Conservation (phyloP, 2,797 vertebrate species). For the Tokudaia tokunoshimensis region DNA sequence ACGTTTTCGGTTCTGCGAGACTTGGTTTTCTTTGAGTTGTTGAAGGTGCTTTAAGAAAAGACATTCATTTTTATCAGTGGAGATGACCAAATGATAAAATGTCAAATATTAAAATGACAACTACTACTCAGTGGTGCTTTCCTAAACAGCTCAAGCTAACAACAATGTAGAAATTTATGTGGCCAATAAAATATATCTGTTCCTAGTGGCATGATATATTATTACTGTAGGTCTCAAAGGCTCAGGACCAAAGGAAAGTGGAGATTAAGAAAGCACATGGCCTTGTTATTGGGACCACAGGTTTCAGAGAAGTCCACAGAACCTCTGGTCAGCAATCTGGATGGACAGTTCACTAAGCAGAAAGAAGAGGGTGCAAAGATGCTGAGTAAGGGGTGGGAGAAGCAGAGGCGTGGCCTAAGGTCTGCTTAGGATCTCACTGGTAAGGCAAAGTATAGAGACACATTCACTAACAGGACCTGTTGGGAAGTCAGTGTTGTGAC, state of each 20-base stretch:
- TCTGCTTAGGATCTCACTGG: background rate
- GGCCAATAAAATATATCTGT: constrained; percentile 37
- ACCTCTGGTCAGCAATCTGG: background rate
- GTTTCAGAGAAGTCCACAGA: background rate
- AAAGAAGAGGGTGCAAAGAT: background rate
- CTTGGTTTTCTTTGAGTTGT: background rate
- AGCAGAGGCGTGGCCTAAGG: background rate
- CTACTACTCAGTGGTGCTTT: background rate
- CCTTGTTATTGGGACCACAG: background rate
- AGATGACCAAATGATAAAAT: constrained; percentile 45
- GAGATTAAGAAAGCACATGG: background rate
- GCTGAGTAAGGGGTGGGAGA: background rate
- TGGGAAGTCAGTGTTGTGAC: constrained; percentile 25
- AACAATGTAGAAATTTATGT: background rate
- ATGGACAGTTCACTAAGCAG: background rate
- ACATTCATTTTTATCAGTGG: constrained; percentile 42
- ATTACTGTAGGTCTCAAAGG: background rate
- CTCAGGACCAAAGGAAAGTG: constrained; percentile 2
- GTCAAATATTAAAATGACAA: background rate
- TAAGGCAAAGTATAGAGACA: background rate
- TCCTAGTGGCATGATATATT: background rate
- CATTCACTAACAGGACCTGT: background rate
- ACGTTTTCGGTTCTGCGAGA: background rate
- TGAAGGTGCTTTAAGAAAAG: constrained; percentile 57
- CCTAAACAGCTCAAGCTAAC: constrained; percentile 5